Evolutionary conservation across 2,113 vertebrate species (phyloP).

Genomic region (Nyctereutes procyonoides): DNA sequence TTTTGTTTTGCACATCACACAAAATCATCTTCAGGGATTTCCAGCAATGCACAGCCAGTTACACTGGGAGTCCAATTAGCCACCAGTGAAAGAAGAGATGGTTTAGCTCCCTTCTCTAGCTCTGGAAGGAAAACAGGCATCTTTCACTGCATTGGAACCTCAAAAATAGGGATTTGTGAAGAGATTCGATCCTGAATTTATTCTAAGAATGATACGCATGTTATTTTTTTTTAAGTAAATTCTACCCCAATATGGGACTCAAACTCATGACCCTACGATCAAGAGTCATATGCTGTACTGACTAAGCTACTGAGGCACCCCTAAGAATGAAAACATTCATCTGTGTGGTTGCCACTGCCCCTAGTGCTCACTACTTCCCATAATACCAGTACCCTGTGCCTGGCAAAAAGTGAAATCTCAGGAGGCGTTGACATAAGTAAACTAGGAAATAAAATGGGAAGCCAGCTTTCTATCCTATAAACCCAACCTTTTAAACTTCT

Average conservation of each 20-base stretch:
- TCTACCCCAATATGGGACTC: neutral
- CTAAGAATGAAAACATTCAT: neutral
- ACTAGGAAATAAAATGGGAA: neutral
- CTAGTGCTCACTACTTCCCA: neutral
- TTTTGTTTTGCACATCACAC: neutral
- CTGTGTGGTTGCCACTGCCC: neutral
- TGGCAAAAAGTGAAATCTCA: neutral
- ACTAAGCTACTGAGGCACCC: neutral
- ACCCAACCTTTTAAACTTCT: neutral
- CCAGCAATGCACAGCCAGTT: conserved; percentile 9
- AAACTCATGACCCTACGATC: neutral
- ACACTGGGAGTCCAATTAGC: conserved; percentile 37
- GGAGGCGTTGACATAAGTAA: neutral
- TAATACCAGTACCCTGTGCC: neutral
- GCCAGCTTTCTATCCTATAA: conserved; percentile 58
- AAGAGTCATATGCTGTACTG: neutral
- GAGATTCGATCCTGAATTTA: neutral
- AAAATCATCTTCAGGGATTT: conserved; percentile 61
- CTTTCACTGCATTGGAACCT: neutral
- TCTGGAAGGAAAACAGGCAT: neutral
- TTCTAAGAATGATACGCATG: neutral
- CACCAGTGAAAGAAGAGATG: neutral
- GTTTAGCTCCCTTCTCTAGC: neutral
- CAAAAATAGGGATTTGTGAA: neutral
- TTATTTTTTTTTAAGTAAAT: neutral